Evolutionary conservation across 1,140 invertebrate species (phyloP).

Genomic region (Helicoverpa armigera): DNA sequence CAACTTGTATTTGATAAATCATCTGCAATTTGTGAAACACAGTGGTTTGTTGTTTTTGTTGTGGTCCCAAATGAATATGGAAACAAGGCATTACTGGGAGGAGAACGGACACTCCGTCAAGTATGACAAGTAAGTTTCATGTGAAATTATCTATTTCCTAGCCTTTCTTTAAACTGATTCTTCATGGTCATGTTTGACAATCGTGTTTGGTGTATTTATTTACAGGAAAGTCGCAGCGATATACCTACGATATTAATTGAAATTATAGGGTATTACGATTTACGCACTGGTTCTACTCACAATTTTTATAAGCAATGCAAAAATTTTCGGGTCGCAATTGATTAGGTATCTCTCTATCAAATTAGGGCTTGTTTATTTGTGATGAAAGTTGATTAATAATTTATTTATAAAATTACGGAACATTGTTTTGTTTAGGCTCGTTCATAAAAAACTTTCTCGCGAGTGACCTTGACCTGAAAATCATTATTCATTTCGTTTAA

Average conservation of each 20-base stretch:
- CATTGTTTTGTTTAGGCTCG: background rate
- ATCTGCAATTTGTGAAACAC: conserved; percentile 27
- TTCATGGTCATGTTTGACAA: background rate
- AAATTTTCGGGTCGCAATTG: too few relatives aligned
- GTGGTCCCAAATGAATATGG: conserved; percentile 75
- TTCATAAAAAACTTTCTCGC: background rate
- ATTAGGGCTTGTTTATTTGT: background rate
- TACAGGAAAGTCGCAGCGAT: background rate
- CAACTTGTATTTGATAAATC: conserved; percentile 33
- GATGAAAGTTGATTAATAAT: background rate
- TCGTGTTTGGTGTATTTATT: background rate
- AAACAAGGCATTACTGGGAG: conserved; percentile 82
- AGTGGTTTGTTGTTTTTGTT: conserved; percentile 60
- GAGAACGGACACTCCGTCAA: conserved; percentile 81
- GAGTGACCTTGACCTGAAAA: background rate
- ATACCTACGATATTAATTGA: too few relatives aligned
- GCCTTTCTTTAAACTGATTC: background rate
- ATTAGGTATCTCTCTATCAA: too few relatives aligned
- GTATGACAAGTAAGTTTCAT: conserved; percentile 79
- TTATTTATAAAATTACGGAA: background rate
- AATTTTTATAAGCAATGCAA: too few relatives aligned
- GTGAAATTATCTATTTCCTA: background rate
- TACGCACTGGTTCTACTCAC: too few relatives aligned
- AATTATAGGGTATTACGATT: too few relatives aligned
- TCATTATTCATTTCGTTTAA: conserved; percentile 16